These are phyloP conservation scores for Papilio demoleus DNA, from an alignment of 2,888 invertebrate genomes.

Conservation along the genomic window DNA sequence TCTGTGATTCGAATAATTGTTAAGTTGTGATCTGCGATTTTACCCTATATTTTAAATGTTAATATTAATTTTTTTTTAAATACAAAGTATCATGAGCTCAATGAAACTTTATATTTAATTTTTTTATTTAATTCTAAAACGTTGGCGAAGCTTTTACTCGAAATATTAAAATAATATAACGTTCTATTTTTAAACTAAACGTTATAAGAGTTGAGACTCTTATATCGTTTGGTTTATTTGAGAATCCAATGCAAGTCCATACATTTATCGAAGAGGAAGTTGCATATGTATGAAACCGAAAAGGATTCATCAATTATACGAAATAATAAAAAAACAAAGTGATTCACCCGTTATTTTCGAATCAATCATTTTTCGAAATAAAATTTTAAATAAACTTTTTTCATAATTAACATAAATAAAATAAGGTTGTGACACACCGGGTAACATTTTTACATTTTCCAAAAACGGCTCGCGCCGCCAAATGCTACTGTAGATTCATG, in stretches of 20 bases:
- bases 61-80: conserved; percentile 66
- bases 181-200: conserved; percentile 45
- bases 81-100: conserved; percentile 79
- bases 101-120: conserved; percentile 73
- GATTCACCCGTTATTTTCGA: conserved; percentile 48
- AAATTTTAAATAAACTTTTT: conserved; percentile 34
- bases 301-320: conserved; percentile 65
- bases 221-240: conserved; percentile 52
- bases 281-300: conserved; percentile 75
- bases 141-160: conserved; percentile 63
- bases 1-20: conserved; percentile 76
- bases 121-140: conserved; percentile 54
- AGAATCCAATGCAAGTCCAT: conserved; percentile 77
- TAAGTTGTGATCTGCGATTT: conserved; percentile 82
- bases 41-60: conserved; percentile 70
- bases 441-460: conserved; percentile 62
- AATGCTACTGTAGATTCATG: conserved; percentile 70
- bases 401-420: conserved; percentile 49
- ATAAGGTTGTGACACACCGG: conserved; percentile 64
- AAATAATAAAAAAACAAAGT: conserved; percentile 41
- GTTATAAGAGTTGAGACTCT: conserved; percentile 44
- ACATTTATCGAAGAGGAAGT: conserved; percentile 81
- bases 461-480: conserved; percentile 58
- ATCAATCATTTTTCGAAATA: not conserved
- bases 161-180: conserved; percentile 34